A percentile compares a stretch with the other conserved stretches of the same genome.
Evolutionary conservation across 2,888 invertebrate species (phyloP).

Genomic region (Arctia plantaginis): DNA sequence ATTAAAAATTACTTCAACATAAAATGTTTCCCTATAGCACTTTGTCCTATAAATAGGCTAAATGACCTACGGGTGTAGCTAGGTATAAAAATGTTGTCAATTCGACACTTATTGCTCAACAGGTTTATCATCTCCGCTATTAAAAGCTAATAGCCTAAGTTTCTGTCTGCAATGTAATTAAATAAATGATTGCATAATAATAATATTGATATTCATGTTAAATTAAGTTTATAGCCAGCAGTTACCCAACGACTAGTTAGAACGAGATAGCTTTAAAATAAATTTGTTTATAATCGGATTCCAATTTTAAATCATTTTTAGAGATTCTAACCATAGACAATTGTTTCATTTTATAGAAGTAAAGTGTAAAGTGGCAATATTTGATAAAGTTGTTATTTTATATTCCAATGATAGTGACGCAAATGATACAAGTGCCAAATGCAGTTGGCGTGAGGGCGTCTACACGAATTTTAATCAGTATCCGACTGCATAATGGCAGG

Average conservation of each 20-base stretch:
- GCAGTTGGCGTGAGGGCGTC: constrained; percentile 46
- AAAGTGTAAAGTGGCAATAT: background rate
- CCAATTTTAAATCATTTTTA: background rate
- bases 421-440: constrained; percentile 44
- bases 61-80: background rate
- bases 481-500: constrained; percentile 49
- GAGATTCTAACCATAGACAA: background rate
- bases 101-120: constrained; percentile 8
- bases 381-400: constrained; percentile 23
- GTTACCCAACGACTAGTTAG: constrained; percentile 14
- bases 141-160: constrained; percentile 17
- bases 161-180: constrained; percentile 19
- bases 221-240: constrained; percentile 29
- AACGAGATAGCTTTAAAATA: constrained; percentile 13
- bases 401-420: constrained; percentile 40
- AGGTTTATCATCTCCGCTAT: constrained; percentile 12
- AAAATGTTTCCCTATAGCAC: background rate
- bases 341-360: background rate
- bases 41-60: background rate
- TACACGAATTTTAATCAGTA: constrained; percentile 50
- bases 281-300: constrained; percentile 28
- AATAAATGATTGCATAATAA: constrained; percentile 22
- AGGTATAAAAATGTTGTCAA: background rate
- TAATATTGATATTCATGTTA: constrained; percentile 34
- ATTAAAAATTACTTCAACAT: no score